phyloP scores from a whole-genome alignment of 2,797 vertebrate species.

The Emydoidea blandingii region DNA sequence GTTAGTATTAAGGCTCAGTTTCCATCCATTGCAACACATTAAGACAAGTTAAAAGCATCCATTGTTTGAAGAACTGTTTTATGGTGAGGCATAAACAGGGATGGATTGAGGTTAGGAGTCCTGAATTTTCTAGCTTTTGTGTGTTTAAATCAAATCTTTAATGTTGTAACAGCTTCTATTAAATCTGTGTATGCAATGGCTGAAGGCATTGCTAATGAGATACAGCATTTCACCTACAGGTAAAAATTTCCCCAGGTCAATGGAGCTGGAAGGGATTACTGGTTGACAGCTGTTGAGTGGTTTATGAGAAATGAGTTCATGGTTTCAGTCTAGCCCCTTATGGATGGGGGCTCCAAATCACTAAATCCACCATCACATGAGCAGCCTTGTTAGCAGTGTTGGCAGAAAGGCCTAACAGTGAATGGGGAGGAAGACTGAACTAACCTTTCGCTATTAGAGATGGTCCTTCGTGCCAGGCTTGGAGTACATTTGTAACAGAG shows the following conservation, averaged over 20 bases:
- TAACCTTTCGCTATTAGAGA: not conserved
- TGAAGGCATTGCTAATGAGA: not conserved
- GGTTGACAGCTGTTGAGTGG: not conserved
- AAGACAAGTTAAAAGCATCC: not conserved
- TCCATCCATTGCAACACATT: constrained; percentile 7
- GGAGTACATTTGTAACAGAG: not conserved
- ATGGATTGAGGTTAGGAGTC: constrained; percentile 12
- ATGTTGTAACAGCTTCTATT: not conserved
- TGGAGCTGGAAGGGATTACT: not conserved
- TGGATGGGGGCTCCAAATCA: not conserved
- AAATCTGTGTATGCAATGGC: not conserved
- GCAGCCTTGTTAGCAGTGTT: not conserved
- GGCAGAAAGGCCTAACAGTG: not conserved
- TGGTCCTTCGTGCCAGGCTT: not conserved
- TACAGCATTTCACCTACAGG: not conserved
- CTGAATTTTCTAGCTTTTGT: constrained; percentile 29
- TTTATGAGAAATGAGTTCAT: not conserved
- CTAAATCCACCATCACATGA: not conserved
- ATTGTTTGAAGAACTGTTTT: constrained; percentile 38
- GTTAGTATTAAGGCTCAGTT: constrained; percentile 29
- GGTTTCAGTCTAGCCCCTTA: not conserved
- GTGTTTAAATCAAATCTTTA: constrained; percentile 33
- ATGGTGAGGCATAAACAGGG: not conserved
- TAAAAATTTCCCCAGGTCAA: not conserved
- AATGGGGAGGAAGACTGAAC: not conserved